A percentile compares a stretch with the other conserved stretches of the same genome.
These are phyloP conservation scores for Rhimphoctona megacephalus DNA, from an alignment of 2,888 invertebrate genomes.

Conservation along the genomic window DNA sequence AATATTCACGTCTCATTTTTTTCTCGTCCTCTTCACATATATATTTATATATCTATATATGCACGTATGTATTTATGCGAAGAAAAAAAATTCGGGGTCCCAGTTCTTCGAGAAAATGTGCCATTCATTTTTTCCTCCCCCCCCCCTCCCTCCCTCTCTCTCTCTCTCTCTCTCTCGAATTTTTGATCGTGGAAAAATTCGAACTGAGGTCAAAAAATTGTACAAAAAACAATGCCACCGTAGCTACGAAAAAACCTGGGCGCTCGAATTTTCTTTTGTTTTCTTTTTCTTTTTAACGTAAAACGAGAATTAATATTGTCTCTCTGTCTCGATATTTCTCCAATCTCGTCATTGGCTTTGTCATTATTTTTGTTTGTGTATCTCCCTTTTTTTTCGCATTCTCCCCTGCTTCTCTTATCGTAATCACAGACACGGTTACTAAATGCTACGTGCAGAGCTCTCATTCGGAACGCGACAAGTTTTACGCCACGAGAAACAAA, in stretches of 20 bases:
- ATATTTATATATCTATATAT: constrained; percentile 55
- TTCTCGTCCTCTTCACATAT: constrained; percentile 23
- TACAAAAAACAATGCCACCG: constrained; percentile 10
- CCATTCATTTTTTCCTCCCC: neutral
- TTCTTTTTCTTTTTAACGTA: constrained; percentile 37
- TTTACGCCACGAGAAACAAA: constrained; percentile 46
- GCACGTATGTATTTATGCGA: constrained; percentile 20
- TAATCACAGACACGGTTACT: constrained; percentile 83
- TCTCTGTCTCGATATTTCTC: constrained; percentile 20
- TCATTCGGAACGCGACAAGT: constrained; percentile 78
- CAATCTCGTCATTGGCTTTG: constrained; percentile 48
- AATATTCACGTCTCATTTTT: constrained; percentile 16
- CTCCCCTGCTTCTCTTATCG: constrained; percentile 77
- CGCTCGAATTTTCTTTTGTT: neutral
- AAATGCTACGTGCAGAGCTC: constrained; percentile 82
- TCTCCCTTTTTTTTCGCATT: constrained; percentile 21
- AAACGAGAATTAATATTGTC: constrained; percentile 57
- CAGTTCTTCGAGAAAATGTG: constrained; percentile 1
- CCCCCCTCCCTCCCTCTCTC: too few relatives aligned
- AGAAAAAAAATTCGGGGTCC: neutral
- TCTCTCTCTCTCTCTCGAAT: neutral
- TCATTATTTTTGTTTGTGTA: constrained; percentile 41
- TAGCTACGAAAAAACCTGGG: neutral
- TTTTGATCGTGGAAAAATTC: neutral
- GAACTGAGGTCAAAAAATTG: neutral